Evolutionary conservation across 2,113 vertebrate genomes (phyloP), one percentile per base, ranked within the genome.

Genomic region (Cyprinodon tularosa): DNA sequence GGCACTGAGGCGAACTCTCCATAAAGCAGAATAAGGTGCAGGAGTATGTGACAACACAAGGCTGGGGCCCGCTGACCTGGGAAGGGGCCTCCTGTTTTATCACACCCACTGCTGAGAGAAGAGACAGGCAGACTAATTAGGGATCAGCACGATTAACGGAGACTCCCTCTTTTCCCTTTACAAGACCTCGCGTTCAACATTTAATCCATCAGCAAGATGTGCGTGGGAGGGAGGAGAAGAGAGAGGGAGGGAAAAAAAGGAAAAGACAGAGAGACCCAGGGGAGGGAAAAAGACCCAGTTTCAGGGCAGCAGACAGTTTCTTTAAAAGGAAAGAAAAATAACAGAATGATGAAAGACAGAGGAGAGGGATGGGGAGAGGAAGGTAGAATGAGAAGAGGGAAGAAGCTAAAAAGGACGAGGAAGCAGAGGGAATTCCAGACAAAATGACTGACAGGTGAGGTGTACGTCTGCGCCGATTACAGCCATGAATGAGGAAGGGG

Each of bases 241-340:
- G 45, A 9, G 14, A 62, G 8, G 8, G 66, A 14, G 36, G 22
- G 36, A 62, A 63, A 77, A 70, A 38, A 39, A 38, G 62, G 60
- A 38, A 39, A 38, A 64, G 60, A 79, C 71, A 39, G 71, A 0
- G 60, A 83, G 68, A 61, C 86, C 83, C 86, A 83, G 29, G 81
- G 84, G 86, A 87, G 70, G 8, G 7, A 29, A 76, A 82, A 89
- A 82, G 74, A 82, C 68, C 82, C 75, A 80, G 73, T 84, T 88
- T 82, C 77, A 81, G 81, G 75, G 80, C 70, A 89, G 82, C 66
- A 81, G 83, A 84, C 86, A 73, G 61, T 84, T 89, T 89, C 70
- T 91, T 86, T 69, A 88, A 86, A 88, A 81, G 76, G 76, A 84
- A 86, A 81, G 77, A 84, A 89, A 83, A 91, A 88, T 84, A 90